These are phyloP conservation scores for Xylocopa sonorina DNA, from an alignment of 1,140 invertebrate species.

Conservation along the genomic window DNA sequence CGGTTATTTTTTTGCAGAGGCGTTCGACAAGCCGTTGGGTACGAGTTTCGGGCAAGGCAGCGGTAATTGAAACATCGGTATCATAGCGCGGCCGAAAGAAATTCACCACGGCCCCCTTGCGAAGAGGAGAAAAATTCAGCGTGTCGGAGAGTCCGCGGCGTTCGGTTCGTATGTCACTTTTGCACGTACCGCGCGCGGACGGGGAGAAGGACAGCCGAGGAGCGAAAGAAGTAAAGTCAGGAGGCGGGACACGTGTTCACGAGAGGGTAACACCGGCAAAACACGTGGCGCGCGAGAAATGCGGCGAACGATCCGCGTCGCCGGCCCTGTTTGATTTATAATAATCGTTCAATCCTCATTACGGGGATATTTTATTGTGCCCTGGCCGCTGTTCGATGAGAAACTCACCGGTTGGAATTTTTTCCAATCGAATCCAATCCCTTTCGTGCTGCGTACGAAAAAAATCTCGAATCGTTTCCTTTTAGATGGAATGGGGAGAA, in stretches of 20 bases:
- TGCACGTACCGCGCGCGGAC: conserved; percentile 37
- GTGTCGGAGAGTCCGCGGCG: background rate
- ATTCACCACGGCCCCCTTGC: conserved; percentile 3
- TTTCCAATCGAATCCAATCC: background rate
- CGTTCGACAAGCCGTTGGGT: conserved; percentile 2
- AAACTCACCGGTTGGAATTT: conserved; percentile 3
- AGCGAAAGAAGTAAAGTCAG: conserved; percentile 22
- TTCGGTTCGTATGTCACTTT: conserved; percentile 46
- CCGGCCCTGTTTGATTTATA: conserved; percentile 74
- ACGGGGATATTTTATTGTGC: conserved; percentile 67
- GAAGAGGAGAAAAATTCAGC: conserved; percentile 30
- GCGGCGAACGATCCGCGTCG: conserved; percentile 56
- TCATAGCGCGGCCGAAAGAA: conserved; percentile 40
- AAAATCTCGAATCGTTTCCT: background rate
- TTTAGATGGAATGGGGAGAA: background rate
- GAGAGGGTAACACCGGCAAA: conserved; percentile 75
- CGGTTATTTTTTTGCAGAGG: background rate
- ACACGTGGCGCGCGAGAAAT: conserved; percentile 76
- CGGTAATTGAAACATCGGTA: conserved; percentile 50
- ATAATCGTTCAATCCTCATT: conserved; percentile 78
- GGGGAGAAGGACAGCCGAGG: conserved; percentile 5
- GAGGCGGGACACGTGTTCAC: conserved; percentile 67
- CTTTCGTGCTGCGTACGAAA: background rate
- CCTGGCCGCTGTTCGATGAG: conserved; percentile 15
- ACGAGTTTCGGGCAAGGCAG: conserved; percentile 12